Evolutionary conservation across 2,797 vertebrate genomes (phyloP), one percentile per base, ranked within the genome.

Genomic region (Centroberyx gerrardi): DNA sequence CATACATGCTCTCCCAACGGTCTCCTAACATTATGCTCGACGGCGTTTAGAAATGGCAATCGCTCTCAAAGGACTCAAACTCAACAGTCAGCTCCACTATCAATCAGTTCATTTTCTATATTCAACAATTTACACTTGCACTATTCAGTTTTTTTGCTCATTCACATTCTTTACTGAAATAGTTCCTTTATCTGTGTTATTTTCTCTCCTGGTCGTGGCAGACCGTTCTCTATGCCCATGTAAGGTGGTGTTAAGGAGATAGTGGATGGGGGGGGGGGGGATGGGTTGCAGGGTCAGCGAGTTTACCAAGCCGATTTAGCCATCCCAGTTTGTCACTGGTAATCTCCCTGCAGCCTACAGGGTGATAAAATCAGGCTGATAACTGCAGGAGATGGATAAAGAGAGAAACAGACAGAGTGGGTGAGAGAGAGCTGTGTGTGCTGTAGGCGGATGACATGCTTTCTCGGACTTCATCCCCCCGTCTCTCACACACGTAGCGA

Each of bases 251-350:
- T 87, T 90, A 89, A 87, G 62, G 70, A 90, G 88, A 85, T 82
- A 86, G 71, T 55, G 73, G 62, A 68, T 55, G 40, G 38, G 36
- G 36, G 27, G 36, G 36, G 27, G 17, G 18, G 65, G 55, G 12
- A 8, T 13, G 28, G 67, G 48, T 80, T 79, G 66, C 27, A 58
- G 68, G 92, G 89, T 93, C 89, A 94, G 52, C 4, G 88, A 80
- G 92, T 94, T 94, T 91, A 83, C 86, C 87, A 88, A 94, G 91
- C 88, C 77, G 87, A 91, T 94, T 94, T 90, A 93, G 91, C 73
- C 75, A 79, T 92, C 92, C 87, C 87, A 88, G 91, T 90, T 92
- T 90, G 90, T 89, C 92, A 87, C 82, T 88, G 83, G 90, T 93
- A 93, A 95, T 94, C 92, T 92, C 88, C 80, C 64, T 40, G 80